These are phyloP conservation scores for Zeuzera pyrina DNA, from an alignment of 2,888 invertebrate species.

Conservation along the genomic window DNA sequence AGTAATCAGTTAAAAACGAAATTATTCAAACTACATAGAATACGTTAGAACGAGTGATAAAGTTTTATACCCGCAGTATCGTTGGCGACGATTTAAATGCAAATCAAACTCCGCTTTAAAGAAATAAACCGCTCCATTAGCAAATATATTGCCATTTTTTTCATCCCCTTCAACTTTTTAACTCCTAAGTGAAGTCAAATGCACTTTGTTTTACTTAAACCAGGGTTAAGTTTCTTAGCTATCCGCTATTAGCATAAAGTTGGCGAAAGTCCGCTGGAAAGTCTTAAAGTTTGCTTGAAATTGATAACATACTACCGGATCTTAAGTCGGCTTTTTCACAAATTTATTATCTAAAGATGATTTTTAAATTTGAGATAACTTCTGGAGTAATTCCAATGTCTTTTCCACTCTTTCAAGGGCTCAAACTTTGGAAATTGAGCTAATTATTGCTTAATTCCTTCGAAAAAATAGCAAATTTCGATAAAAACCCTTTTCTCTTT, in stretches of 20 bases:
- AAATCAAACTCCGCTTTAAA: constrained; percentile 22
- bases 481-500: too few species aligned
- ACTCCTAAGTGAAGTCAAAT: constrained; percentile 26
- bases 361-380: too few species aligned
- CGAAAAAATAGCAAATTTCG: too few species aligned
- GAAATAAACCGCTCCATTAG: constrained; percentile 26
- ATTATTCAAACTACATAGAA: neutral
- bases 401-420: too few species aligned
- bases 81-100: neutral
- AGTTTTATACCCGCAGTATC: neutral
- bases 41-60: constrained; percentile 1
- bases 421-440: too few species aligned
- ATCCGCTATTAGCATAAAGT: constrained; percentile 64
- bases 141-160: constrained; percentile 40
- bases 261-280: constrained; percentile 40
- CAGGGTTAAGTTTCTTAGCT: constrained; percentile 43
- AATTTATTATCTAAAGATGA: constrained; percentile 26
- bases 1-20: too few species aligned
- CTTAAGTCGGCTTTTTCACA: constrained; percentile 42
- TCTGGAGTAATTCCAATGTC: too few species aligned
- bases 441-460: too few species aligned
- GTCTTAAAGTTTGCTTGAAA: constrained; percentile 21
- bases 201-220: constrained; percentile 61
- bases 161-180: constrained; percentile 29
- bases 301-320: constrained; percentile 31